Evolutionary conservation across 1,140 invertebrate genomes (phyloP), one percentile per base, ranked within the genome.

Genomic region (Daktulosphaira vitifoliae): DNA sequence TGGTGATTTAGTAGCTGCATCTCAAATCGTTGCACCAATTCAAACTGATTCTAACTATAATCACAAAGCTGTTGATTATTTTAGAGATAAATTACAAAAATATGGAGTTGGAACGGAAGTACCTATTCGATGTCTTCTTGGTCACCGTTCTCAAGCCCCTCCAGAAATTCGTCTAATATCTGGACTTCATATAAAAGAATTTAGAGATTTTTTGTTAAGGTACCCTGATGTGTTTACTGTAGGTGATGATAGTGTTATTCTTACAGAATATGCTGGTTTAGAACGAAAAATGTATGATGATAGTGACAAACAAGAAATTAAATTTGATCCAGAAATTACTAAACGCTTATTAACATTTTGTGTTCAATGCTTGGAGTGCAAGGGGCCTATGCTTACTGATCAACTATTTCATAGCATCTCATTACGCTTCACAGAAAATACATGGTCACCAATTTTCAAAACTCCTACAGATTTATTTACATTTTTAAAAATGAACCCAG

Each of bases 111-210:
- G 89, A 66, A 91, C 88, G 4, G 88, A 93, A 79, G 90, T 95
- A 42, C 92, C 93, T 8, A 93, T 96, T 26, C 91, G 91, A 75
- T 92, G 89, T 75, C 80, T 96, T 42, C 78, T 96, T 16, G 93
- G 93, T 0, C 93, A 96, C 77, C 80, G 92, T 66, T 93, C 89
- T 44, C 91, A 94, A 77, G 93, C 94, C 11, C 92, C 91, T 29
- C 92, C 92, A 7, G 92, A 96, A 80, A 91, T 97, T 65, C 82
- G 94, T 62, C 92, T 96, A 73, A 92, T 97, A 68, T 96, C 92
- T 37, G 88, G 87, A 23, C 90, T 96, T 73, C 90, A 95, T 72
- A 88, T 93, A 68, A 90, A 88, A 74, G 92, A 96, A 76, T 97
- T 97, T 73, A 85, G 85, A 68, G 92, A 96, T 65, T 97, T 97